Base-by-base conservation (phyloP, 2,797 vertebrate species). In the Sphenodon punctatus region DNA sequence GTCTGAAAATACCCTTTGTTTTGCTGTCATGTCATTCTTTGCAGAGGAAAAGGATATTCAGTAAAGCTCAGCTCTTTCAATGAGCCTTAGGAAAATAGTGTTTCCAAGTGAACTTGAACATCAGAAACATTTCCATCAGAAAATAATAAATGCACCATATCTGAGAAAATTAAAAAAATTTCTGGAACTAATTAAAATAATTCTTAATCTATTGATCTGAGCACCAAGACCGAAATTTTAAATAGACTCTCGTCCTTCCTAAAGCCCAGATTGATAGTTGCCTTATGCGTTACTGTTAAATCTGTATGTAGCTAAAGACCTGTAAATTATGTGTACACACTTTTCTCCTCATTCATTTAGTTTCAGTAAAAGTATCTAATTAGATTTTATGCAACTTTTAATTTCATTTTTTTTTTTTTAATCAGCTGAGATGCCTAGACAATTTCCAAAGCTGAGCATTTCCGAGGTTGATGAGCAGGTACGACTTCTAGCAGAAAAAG, bases 401-500 rank as follows among this genome's bases (percentile, higher is more conserved):
- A 61, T 10, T 85, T 1, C 56, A 38, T 78, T 75, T 67, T 64
- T 23, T 58, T 88, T 86, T 48, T 74, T 60, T 53, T 75, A 86
- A 7, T 16, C 71, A 96, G 91, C 93, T 69, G 98, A 99, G 55
- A 97, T 97, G 95, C 97, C 97, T 0, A 96, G 97, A 10, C 97
- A 97, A 7, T 99, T 99, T 85, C 97, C 95, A 14, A 98, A 95
- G 88, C 90, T 98, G 73, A 97, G 96, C 25, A 95, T 98, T 82
- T 96, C 94, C 0, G 97, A 98, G 64, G 95, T 97, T 82, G 97
- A 99, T 1, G 98, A 99, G 90, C 95, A 93, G 1, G 96, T 99
- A 10, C 95, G 97, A 10, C 95, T 96, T 67, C 75, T 97, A 55
- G 98, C 98, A 0, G 98, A 99, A 94, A 98, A 97, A 87, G 98